Evolutionary conservation across 2,888 invertebrate species (phyloP).

Genomic region (Emmelina monodactyla): DNA sequence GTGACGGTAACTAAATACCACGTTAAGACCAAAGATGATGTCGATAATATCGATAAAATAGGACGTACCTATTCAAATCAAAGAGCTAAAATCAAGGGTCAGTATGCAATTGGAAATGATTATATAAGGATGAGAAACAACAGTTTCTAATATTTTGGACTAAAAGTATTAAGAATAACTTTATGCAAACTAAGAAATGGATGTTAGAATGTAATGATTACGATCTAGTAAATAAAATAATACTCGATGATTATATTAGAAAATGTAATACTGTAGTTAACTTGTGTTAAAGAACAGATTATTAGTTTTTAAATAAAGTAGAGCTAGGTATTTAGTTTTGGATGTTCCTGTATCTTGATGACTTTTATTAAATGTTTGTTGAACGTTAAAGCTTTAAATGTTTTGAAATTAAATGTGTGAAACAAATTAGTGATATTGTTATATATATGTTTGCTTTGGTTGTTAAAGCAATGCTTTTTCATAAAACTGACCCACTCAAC

Average conservation of each 20-base stretch:
- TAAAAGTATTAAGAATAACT: too few species aligned
- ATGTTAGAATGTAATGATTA: neutral
- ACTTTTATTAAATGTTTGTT: constrained; percentile 21
- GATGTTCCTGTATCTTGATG: constrained; percentile 43
- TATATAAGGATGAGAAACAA: too few species aligned
- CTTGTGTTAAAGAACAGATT: too few species aligned
- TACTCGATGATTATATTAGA: constrained; percentile 16
- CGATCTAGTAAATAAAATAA: neutral
- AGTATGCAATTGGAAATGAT: too few species aligned
- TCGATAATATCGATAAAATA: too few species aligned
- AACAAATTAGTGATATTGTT: neutral
- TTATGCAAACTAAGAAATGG: neutral
- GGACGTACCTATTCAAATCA: too few species aligned
- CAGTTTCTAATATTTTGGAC: too few species aligned
- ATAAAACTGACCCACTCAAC: constrained; percentile 32
- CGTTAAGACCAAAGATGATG: too few species aligned
- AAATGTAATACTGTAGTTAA: constrained; percentile 16
- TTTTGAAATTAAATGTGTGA: constrained; percentile 19
- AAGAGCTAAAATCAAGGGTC: too few species aligned
- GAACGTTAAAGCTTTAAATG: constrained; percentile 13
- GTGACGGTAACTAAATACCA: too few species aligned
- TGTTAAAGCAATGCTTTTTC: constrained; percentile 51
- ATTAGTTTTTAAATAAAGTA: too few species aligned
- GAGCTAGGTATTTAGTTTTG: constrained; percentile 27
- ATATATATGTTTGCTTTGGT: constrained; percentile 37